Conservation (phyloP, 2,797 vertebrate genomes). For the Acanthurus leucopareius region DNA sequence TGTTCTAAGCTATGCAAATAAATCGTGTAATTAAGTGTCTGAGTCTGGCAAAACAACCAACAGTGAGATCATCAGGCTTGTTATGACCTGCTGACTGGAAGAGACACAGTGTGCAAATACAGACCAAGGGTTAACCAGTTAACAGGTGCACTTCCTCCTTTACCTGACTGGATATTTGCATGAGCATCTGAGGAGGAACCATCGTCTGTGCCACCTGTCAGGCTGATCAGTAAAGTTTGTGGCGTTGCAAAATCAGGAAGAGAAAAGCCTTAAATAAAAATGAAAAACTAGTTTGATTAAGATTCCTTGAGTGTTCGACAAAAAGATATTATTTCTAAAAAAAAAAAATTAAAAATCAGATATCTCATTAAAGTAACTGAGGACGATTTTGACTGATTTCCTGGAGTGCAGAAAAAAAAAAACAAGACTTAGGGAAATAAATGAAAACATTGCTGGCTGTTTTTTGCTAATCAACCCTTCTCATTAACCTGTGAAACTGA, state of each 20-base stretch:
- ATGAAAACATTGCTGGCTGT: no score
- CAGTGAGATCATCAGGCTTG: slow-evolving; percentile 24
- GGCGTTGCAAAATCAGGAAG: background rate
- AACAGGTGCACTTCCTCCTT: slow-evolving; percentile 74
- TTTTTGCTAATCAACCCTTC: slow-evolving; percentile 32
- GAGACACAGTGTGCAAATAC: slow-evolving; percentile 37
- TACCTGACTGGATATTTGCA: slow-evolving; percentile 70
- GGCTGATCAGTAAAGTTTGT: slow-evolving; percentile 17
- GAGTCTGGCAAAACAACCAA: slow-evolving; percentile 30
- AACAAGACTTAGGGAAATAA: no score
- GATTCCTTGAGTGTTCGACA: no score
- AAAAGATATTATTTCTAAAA: no score
- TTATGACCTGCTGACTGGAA: slow-evolving; percentile 8
- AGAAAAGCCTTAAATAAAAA: no score
- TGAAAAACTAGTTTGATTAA: no score
- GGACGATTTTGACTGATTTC: no score
- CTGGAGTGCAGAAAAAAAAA: no score
- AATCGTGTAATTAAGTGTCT: slow-evolving; percentile 21
- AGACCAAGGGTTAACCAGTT: slow-evolving; percentile 38
- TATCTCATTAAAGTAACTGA: no score
- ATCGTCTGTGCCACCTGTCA: slow-evolving; percentile 37
- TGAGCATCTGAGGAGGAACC: slow-evolving; percentile 61
- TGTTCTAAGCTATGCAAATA: slow-evolving; percentile 51
- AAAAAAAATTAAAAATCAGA: no score
- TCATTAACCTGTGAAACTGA: slow-evolving; percentile 33